Base-by-base conservation (phyloP, 1,140 invertebrate genomes). In the Drosophila arawakana region DNA sequence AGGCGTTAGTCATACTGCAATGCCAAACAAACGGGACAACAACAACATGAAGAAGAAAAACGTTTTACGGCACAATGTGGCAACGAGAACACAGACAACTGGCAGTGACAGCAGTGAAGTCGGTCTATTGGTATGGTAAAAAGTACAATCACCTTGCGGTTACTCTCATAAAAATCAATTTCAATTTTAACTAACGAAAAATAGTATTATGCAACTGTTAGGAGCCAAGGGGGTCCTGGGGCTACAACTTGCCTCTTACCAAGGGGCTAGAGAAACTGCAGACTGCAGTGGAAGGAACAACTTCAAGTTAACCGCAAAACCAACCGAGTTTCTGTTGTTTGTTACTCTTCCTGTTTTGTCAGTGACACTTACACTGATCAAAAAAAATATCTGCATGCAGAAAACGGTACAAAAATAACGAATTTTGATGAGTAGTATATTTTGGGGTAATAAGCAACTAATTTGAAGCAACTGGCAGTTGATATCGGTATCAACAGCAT, bases 81-180 rank as follows among this genome's bases (percentile, higher is more conserved):
- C 30, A 54, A 37, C 30, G 34, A 34, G 39, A 54, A 30, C 34
- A 41, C 3, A 41, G 43, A 49, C 59, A 62, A 43, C 37, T 59
- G 57, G 25, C 57, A 46, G 13, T 59, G 57, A 46, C 57, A 59
- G 57, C 41, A 39, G 35, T 2, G 25, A 30, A 30, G 25, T 30
- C 25, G 25, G 25, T 30, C 25, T 30, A 30, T 30, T 3, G 7
- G 46, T 43, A 11, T 5, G 39, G 39, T 43, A 25, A 8, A 15
- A 35, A 15, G 30, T 54, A 37, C 50, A 54, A 30, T 54, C 50
- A 37, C 50, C 54, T 69, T 47, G 55, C 65, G 57, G 65, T 72
- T 59, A 43, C 63, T 60, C 65, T 63, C 49, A 66, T 66, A 66
- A 76, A 85, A 86, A 86, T 86, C 82, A 81, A 85, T 86, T 85